Evolutionary conservation across 2,888 invertebrate species (phyloP), one percentile per base, ranked within the genome.

Genomic region (Ramazzottius varieornatus): DNA sequence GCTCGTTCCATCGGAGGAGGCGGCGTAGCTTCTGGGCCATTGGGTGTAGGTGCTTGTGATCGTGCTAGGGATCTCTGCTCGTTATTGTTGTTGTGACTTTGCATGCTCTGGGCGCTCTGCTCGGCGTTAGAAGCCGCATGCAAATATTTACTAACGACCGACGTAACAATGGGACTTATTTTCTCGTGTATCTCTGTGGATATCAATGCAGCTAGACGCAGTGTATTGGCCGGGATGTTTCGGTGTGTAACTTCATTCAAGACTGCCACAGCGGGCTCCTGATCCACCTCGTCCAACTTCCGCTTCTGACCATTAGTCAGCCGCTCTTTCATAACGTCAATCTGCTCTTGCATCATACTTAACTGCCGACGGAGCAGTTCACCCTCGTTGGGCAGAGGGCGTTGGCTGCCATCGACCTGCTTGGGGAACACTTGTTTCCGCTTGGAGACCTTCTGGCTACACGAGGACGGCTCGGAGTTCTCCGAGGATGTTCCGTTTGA

Each of bases 361-460:
- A 90, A 88, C 73, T 88, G 86, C 78, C 88, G 87, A 83, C 54
- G 54, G 16, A 16, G 4, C 2, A 67, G 67, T 67, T 81, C 80
- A 66, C 82, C 81, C 65, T 82, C 77, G 67, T 79, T 79, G 32
- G 81, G 77, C 65, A 83, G 83, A 65, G 82, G 78, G 33, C 68
- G 69, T 4, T 69, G 8, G 1, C 46, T 46, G 24, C 65, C 67
- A 4, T 66, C 67, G 1, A 91, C 89, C 73, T 92, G 92, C 76
- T 91, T 90, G 16, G 93, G 93, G 73, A 91, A 90, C 75, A 92
- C 92, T 33, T 92, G 81, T 77, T 94, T 94, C 64, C 93, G 83
- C 77, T 94, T 94, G n/a, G 68, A n/a, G n/a, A n/a, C 64, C 77
- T 91, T 67, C 8, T 32, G 65, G 63, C 29, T 33, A 65, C 20